phyloP scores from a whole-genome alignment of 2,888 invertebrate genomes.

The Chrysolina americana region DNA sequence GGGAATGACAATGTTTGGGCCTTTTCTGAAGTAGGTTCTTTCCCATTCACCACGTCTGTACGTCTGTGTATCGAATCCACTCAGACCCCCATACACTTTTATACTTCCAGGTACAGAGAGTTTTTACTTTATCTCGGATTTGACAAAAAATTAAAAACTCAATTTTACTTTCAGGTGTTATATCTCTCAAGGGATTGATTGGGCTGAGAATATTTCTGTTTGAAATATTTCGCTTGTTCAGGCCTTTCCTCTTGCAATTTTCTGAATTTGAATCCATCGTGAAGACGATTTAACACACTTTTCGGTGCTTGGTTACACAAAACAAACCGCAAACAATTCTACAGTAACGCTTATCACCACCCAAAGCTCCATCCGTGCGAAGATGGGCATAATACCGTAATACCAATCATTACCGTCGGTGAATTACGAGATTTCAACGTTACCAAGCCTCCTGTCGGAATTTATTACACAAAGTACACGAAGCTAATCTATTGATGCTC shows the following conservation, averaged over 20 bases:
- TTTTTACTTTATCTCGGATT: too few relatives aligned
- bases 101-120: too few relatives aligned
- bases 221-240: neutral
- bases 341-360: conserved; percentile 55
- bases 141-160: too few relatives aligned
- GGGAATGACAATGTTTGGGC: too few relatives aligned
- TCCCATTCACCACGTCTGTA: too few relatives aligned
- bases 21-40: too few relatives aligned
- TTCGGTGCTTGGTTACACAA: neutral
- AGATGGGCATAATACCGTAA: conserved; percentile 32
- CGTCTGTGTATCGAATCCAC: too few relatives aligned
- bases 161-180: too few relatives aligned
- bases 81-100: too few relatives aligned
- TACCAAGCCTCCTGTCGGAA: conserved; percentile 25
- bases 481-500: conserved; percentile 32
- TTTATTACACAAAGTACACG: conserved; percentile 30
- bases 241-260: too few relatives aligned
- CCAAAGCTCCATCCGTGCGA: conserved; percentile 26
- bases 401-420: conserved; percentile 28
- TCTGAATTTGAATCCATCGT: neutral
- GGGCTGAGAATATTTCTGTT: too few relatives aligned
- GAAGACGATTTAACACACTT: neutral
- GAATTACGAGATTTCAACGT: conserved; percentile 22
- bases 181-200: too few relatives aligned
- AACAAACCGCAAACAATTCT: conserved; percentile 62